Evolutionary conservation across 2,797 vertebrate species (phyloP).

Genomic region (Neopelma chrysocephalum): DNA sequence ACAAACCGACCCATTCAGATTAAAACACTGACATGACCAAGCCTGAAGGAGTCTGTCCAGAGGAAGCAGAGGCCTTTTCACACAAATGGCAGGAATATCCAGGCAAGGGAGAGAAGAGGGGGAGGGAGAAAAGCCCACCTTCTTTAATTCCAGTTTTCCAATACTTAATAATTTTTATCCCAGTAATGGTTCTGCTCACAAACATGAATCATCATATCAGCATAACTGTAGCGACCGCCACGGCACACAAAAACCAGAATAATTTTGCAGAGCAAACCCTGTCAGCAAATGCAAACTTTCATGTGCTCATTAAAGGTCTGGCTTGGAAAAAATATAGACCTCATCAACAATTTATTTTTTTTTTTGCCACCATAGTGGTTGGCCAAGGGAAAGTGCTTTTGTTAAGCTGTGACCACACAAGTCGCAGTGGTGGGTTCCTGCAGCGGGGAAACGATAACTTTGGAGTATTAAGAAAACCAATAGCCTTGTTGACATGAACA

Average conservation of each 20-base stretch:
- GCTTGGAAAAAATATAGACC: slow-evolving; percentile 72
- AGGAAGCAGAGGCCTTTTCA: neutral
- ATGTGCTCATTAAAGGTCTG: slow-evolving; percentile 35
- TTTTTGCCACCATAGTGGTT: slow-evolving; percentile 69
- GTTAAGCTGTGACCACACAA: slow-evolving; percentile 93
- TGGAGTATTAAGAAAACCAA: slow-evolving; percentile 98
- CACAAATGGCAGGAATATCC: neutral
- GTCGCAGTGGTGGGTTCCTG: slow-evolving; percentile 83
- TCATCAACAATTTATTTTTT: slow-evolving; percentile 82
- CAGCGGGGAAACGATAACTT: slow-evolving; percentile 94
- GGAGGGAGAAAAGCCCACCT: neutral
- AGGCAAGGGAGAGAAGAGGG: neutral
- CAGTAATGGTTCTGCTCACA: neutral
- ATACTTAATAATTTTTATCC: neutral
- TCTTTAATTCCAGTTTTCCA: neutral
- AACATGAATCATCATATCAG: neutral
- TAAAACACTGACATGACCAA: neutral
- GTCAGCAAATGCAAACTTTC: slow-evolving; percentile 34
- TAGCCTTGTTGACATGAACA: slow-evolving; percentile 99
- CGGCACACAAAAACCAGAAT: neutral
- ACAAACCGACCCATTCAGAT: neutral
- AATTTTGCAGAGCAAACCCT: neutral
- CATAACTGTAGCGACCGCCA: neutral
- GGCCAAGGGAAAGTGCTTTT: slow-evolving; percentile 87
- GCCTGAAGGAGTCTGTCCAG: neutral